Percentiles rank a stretch among this genome's conserved stretches.
Conservation (phyloP, 1,140 invertebrate genomes). For the Matsumurasca onukii region DNA sequence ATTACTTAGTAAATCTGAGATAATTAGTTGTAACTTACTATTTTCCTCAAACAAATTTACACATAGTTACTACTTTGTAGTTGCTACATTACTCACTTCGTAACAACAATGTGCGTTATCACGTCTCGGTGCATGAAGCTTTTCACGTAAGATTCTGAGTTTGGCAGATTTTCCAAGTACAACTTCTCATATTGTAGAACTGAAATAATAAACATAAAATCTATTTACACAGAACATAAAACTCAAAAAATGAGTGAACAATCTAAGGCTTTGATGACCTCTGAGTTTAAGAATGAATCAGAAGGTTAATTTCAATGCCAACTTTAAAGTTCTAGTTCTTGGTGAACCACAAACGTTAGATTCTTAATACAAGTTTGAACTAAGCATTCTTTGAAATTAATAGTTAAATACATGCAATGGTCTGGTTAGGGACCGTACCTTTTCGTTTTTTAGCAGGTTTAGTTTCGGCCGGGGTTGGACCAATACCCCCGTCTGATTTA, state of each 20-base stretch:
- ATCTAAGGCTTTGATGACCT: background rate
- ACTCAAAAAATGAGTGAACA: background rate
- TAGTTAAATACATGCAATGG: background rate
- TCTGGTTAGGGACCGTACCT: constrained; percentile 48
- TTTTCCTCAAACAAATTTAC: no score
- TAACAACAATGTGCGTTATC: constrained; percentile 87
- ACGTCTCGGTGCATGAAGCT: constrained; percentile 99
- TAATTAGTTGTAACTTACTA: no score
- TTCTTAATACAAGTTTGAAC: background rate
- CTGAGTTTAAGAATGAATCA: background rate
- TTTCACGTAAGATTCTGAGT: constrained; percentile 92
- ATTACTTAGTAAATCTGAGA: no score
- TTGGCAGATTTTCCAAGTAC: constrained; percentile 90
- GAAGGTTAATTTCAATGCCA: background rate
- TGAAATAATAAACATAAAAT: constrained; percentile 1
- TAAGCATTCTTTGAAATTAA: background rate
- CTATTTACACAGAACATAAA: background rate
- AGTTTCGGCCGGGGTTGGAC: constrained; percentile 62
- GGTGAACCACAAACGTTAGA: background rate
- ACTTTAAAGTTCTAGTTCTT: background rate
- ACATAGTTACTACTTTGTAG: no score
- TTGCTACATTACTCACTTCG: constrained; percentile 62
- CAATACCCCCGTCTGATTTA: constrained; percentile 56
- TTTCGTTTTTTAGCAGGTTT: constrained; percentile 61
- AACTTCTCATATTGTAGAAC: constrained; percentile 70